phyloP scores from a whole-genome alignment of 1,140 invertebrate genomes.

The Heliconius eleuchia region DNA sequence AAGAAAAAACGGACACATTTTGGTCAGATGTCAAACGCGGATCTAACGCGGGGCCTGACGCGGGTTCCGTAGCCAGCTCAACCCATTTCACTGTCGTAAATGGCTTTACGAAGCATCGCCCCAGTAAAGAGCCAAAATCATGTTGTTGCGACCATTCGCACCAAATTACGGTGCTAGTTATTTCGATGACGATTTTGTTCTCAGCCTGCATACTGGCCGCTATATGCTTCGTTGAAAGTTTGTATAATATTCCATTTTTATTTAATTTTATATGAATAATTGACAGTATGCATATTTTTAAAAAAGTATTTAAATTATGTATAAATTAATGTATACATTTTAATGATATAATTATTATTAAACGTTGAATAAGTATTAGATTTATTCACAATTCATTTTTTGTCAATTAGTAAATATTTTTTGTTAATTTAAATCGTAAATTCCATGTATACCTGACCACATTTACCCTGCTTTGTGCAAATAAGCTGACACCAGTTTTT shows the following conservation, averaged over 20 bases:
- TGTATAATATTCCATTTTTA: constrained; percentile 56
- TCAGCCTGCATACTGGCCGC: constrained; percentile 88
- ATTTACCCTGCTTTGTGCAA: too few species aligned
- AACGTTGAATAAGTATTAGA: too few species aligned
- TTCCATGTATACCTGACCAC: too few species aligned
- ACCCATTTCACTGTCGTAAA: constrained; percentile 93
- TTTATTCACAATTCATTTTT: too few species aligned
- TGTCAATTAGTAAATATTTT: too few species aligned
- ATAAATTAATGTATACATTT: too few species aligned
- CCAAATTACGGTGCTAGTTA: constrained; percentile 89
- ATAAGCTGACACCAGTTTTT: too few species aligned
- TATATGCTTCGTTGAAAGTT: constrained; percentile 86
- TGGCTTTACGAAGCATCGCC: constrained; percentile 85
- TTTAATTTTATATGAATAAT: constrained; percentile 3
- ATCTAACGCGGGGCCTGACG: constrained; percentile 81
- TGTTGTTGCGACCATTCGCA: constrained; percentile 88
- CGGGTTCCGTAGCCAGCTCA: constrained; percentile 89
- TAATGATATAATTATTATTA: too few species aligned
- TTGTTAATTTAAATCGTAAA: too few species aligned
- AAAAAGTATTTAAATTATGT: too few species aligned
- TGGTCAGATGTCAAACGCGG: constrained; percentile 77
- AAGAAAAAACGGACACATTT: constrained; percentile 60
- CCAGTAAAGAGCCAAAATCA: constrained; percentile 76
- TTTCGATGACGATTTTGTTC: constrained; percentile 89
- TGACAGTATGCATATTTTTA: too few species aligned